A percentile compares a stretch with the other conserved stretches of the same genome.
These are phyloP conservation scores for Philereme vetulata DNA, from an alignment of 2,888 invertebrate species.

Conservation along the genomic window DNA sequence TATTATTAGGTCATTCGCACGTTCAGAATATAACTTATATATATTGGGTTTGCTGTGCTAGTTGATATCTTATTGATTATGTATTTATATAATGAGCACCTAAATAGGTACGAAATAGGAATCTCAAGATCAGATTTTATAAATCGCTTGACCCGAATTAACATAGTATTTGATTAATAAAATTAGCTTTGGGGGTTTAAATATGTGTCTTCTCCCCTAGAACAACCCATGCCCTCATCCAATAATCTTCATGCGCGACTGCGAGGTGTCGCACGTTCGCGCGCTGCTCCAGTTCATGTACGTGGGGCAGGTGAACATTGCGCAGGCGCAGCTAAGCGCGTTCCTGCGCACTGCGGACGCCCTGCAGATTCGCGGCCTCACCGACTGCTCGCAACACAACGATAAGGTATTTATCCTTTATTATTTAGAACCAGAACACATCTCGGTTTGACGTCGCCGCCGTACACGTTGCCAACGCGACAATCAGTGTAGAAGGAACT, in stretches of 20 bases:
- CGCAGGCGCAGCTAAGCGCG: slow-evolving; percentile 89
- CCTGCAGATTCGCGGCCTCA: slow-evolving; percentile 90
- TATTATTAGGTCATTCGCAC: slow-evolving; percentile 27
- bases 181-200: too few relatives aligned
- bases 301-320: slow-evolving; percentile 92
- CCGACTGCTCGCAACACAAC: slow-evolving; percentile 86
- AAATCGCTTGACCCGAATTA: too few relatives aligned
- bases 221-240: slow-evolving; percentile 93
- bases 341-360: slow-evolving; percentile 91
- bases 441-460: too few relatives aligned
- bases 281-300: slow-evolving; percentile 94
- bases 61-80: too few relatives aligned
- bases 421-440: too few relatives aligned
- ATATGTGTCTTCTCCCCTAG: slow-evolving; percentile 68
- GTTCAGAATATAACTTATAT: not conserved
- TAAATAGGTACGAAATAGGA: too few relatives aligned
- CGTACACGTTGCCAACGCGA: too few relatives aligned
- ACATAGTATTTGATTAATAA: too few relatives aligned
- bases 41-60: too few relatives aligned
- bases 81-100: too few relatives aligned
- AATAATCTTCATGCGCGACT: slow-evolving; percentile 93
- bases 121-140: too few relatives aligned
- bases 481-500: too few relatives aligned
- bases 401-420: slow-evolving; percentile 61
- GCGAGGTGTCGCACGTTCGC: slow-evolving; percentile 90